Conservation (phyloP, 1,140 invertebrate genomes). For the Diploscapter pachys region DNA sequence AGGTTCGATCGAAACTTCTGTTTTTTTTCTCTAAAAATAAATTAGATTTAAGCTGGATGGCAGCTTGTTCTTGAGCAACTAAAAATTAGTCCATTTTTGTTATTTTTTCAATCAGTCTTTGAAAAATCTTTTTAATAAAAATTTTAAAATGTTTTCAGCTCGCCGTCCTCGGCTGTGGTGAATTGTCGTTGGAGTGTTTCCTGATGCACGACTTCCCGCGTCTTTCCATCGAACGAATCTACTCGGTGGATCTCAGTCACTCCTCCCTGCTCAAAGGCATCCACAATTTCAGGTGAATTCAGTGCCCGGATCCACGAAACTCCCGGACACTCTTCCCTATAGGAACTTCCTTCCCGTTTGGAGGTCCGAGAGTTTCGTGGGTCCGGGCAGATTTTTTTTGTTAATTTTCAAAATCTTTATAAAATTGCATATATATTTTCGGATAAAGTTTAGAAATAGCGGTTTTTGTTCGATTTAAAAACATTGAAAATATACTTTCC, state of each 20-base stretch:
- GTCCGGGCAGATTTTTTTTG: not conserved
- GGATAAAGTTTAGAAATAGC: no score
- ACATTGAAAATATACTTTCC: slow-evolving; percentile 2
- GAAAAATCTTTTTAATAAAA: not conserved
- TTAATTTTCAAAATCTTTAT: not conserved
- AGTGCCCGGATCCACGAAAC: no score
- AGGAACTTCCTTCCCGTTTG: no score
- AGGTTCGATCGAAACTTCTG: no score
- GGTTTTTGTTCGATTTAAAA: not conserved
- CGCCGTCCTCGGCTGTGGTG: slow-evolving; percentile 26
- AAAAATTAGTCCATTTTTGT: no score
- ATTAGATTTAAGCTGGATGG: no score
- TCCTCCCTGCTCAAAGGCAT: slow-evolving; percentile 10
- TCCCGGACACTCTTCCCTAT: no score
- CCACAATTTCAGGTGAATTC: slow-evolving; percentile 7
- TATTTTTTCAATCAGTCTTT: not conserved
- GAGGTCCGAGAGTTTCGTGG: no score
- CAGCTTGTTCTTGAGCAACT: no score
- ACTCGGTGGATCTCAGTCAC: slow-evolving; percentile 22
- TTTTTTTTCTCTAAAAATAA: no score
- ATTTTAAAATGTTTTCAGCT: slow-evolving; percentile 10
- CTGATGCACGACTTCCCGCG: not conserved
- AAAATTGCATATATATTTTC: slow-evolving; percentile 2
- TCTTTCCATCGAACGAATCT: slow-evolving; percentile 11
- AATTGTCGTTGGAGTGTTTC: slow-evolving; percentile 19